Evolutionary conservation across 2,888 invertebrate species (phyloP).

Genomic region (Cosmia trapezina): DNA sequence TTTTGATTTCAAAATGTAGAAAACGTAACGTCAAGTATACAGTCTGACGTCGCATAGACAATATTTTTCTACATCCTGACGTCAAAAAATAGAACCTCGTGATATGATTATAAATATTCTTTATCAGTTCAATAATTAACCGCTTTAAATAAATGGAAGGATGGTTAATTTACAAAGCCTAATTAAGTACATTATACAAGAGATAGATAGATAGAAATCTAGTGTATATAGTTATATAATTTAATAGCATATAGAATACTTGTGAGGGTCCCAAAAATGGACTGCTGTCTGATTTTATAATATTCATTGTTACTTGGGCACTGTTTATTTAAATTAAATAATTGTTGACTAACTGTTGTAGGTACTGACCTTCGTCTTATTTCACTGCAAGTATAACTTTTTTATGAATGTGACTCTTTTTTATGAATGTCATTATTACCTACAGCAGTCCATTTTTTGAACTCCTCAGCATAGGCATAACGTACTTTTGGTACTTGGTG

Average conservation of each 20-base stretch:
- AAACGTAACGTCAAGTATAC: slow-evolving; percentile 34
- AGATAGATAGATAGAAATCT: slow-evolving; percentile 88
- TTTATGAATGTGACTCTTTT: background rate
- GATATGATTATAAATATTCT: slow-evolving; percentile 66
- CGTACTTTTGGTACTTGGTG: slow-evolving; percentile 82
- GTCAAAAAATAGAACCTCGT: slow-evolving; percentile 49
- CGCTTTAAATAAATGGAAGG: slow-evolving; percentile 77
- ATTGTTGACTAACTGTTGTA: background rate
- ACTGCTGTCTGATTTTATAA: slow-evolving; percentile 17
- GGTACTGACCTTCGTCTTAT: background rate
- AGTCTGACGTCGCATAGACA: slow-evolving; percentile 32
- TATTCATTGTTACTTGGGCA: background rate
- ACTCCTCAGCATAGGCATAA: slow-evolving; percentile 71
- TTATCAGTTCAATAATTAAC: slow-evolving; percentile 67
- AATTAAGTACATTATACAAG: slow-evolving; percentile 82
- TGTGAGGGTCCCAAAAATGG: slow-evolving; percentile 62
- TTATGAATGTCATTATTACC: background rate
- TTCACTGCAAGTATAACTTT: background rate
- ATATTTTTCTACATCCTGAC: slow-evolving; percentile 35
- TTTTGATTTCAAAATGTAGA: slow-evolving; percentile 45
- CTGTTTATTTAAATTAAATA: background rate
- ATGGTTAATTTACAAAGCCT: slow-evolving; percentile 86
- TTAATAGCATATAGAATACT: slow-evolving; percentile 76
- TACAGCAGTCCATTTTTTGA: slow-evolving; percentile 32
- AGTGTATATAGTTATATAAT: slow-evolving; percentile 82